Conservation (phyloP, 2,113 vertebrate genomes). For the Ariopsis seemanni region DNA sequence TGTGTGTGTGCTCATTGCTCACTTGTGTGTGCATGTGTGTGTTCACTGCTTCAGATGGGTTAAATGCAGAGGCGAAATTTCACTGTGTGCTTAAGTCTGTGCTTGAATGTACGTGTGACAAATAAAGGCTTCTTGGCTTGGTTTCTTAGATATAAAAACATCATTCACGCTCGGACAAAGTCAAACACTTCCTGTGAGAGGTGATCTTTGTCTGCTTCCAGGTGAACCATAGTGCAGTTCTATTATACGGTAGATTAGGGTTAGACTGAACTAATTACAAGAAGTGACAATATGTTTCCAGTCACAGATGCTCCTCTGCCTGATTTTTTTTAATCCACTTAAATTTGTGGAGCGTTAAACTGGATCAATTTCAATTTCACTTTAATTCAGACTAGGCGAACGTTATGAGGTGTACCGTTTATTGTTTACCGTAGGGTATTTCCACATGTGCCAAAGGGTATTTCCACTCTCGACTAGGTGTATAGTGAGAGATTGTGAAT, state of each 20-base stretch:
- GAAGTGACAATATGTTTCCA: background rate
- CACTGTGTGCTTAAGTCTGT: too few relatives aligned
- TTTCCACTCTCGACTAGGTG: conserved; percentile 7
- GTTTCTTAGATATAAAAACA: background rate
- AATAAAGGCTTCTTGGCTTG: too few relatives aligned
- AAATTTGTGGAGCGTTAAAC: background rate
- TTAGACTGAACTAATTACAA: background rate
- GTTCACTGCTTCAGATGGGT: too few relatives aligned
- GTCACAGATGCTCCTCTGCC: background rate
- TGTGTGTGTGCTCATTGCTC: too few relatives aligned
- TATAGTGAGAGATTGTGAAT: conserved; percentile 8
- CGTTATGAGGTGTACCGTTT: background rate
- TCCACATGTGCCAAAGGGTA: conserved; percentile 7
- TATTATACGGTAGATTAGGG: background rate
- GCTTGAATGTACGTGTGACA: too few relatives aligned
- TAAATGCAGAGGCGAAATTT: too few relatives aligned
- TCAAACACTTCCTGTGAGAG: background rate
- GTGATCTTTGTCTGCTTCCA: background rate
- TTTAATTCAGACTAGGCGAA: background rate
- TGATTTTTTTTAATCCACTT: background rate
- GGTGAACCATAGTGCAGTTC: background rate
- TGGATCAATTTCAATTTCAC: background rate
- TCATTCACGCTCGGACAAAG: background rate
- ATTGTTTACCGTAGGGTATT: background rate
- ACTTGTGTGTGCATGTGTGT: too few relatives aligned